Percentiles rank a stretch among this genome's conserved stretches.
These are phyloP conservation scores for Pseudochirops cupreus DNA, from an alignment of 2,797 vertebrate genomes.

Conservation along the genomic window DNA sequence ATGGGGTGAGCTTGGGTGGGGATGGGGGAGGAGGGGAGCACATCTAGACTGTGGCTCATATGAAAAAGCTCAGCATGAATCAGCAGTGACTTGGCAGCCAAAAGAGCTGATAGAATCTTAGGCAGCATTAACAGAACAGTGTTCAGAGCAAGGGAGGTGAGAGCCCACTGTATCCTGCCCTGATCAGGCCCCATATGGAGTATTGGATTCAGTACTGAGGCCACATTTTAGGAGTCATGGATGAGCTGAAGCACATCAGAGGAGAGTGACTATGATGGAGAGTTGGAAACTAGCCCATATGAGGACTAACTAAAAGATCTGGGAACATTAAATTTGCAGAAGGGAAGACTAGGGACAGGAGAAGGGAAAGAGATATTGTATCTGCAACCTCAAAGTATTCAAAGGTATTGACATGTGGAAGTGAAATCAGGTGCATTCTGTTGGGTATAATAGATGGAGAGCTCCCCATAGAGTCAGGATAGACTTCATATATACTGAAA, in stretches of 20 bases:
- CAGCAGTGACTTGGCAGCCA: neutral
- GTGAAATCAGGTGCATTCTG: neutral
- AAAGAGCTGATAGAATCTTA: neutral
- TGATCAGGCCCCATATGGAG: neutral
- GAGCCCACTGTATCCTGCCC: neutral
- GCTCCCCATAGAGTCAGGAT: neutral
- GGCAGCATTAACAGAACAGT: neutral
- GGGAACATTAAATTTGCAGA: neutral
- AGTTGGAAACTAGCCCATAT: neutral
- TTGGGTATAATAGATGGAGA: neutral
- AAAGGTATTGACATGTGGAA: neutral
- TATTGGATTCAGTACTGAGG: neutral
- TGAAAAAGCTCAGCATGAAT: neutral
- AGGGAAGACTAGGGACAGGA: neutral
- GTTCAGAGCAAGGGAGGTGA: neutral
- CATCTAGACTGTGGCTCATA: neutral
- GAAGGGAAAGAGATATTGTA: neutral
- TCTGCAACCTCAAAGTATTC: neutral
- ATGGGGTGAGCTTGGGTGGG: neutral
- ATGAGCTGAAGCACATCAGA: neutral
- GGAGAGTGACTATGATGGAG: neutral
- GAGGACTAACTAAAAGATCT: neutral
- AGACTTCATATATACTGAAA: neutral
- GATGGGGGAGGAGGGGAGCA: neutral
- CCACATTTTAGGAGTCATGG: neutral